Conservation (phyloP, 2,797 vertebrate species). For the Thunnus albacares region DNA sequence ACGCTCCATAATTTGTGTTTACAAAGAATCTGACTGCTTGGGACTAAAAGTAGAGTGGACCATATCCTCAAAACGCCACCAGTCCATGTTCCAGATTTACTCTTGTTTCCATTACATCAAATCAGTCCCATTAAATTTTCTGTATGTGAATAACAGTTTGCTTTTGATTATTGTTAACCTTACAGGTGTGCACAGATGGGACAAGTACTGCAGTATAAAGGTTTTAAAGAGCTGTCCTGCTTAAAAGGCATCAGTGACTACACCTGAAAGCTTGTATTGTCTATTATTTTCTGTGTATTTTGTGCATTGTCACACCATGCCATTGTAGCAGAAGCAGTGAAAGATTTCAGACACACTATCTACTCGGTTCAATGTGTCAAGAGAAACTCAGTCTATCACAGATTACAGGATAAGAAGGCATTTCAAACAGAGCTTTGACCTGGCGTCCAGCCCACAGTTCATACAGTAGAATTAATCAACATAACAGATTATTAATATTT, state of each 20-base stretch:
- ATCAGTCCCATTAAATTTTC: slow-evolving; percentile 25
- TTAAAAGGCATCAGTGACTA: slow-evolving; percentile 72
- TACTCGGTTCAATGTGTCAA: slow-evolving; percentile 27
- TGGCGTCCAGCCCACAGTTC: slow-evolving; percentile 55
- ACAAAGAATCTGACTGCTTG: slow-evolving; percentile 47
- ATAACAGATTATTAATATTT: slow-evolving; percentile 72
- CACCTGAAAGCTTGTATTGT: slow-evolving; percentile 54
- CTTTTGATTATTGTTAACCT: slow-evolving; percentile 26
- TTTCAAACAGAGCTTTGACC: slow-evolving; percentile 50
- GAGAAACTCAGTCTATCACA: slow-evolving; percentile 60
- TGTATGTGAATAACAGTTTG: slow-evolving; percentile 26
- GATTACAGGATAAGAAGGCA: slow-evolving; percentile 58
- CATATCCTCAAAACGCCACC: slow-evolving; percentile 27
- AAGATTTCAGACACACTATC: slow-evolving; percentile 42
- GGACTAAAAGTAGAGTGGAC: slow-evolving; percentile 35
- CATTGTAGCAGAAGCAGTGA: slow-evolving; percentile 18
- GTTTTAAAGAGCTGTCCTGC: slow-evolving; percentile 17
- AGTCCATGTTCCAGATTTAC: slow-evolving; percentile 22
- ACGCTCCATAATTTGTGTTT: slow-evolving; percentile 38
- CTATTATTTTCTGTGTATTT: slow-evolving; percentile 48
- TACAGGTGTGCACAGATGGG: slow-evolving; percentile 7
- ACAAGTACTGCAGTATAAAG: slow-evolving; percentile 27
- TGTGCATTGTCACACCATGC: slow-evolving; percentile 64
- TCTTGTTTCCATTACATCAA: slow-evolving; percentile 13
- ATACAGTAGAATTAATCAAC: slow-evolving; percentile 66